Evolutionary conservation across 2,888 invertebrate genomes (phyloP).

Genomic region (Brachyopa scutellaris): DNA sequence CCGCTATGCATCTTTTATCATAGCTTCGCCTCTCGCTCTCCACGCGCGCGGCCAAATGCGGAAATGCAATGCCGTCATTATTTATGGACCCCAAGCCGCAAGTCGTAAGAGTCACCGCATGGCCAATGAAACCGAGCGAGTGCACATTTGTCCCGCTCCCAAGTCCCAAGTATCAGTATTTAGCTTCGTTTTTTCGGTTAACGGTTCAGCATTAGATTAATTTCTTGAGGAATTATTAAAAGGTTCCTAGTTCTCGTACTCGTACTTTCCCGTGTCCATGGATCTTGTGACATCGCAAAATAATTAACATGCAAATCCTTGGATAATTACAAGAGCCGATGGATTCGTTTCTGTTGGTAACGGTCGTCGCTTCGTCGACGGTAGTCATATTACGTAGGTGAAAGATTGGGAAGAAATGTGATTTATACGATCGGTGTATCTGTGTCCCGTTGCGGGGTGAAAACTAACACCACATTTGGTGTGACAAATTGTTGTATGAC

Average conservation of each 20-base stretch:
- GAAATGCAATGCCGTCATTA: slow-evolving; percentile 71
- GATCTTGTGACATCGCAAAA: slow-evolving; percentile 60
- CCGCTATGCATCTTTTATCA: slow-evolving; percentile 62
- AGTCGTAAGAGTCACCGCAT: slow-evolving; percentile 41
- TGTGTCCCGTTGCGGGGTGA: slow-evolving; percentile 11
- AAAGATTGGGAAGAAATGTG: slow-evolving; percentile 53
- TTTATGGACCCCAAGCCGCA: slow-evolving; percentile 61
- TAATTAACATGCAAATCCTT: slow-evolving; percentile 65
- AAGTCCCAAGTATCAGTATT: slow-evolving; percentile 10
- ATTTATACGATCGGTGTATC: slow-evolving; percentile 54
- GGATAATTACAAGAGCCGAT: slow-evolving; percentile 55
- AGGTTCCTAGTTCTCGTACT: slow-evolving; percentile 7
- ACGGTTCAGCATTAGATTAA: slow-evolving; percentile 67
- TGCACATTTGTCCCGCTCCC: slow-evolving; percentile 53
- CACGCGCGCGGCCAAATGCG: slow-evolving; percentile 49
- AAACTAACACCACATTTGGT: slow-evolving; percentile 57
- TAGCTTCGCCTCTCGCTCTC: slow-evolving; percentile 1
- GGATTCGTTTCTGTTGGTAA: background rate
- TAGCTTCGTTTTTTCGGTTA: slow-evolving; percentile 52
- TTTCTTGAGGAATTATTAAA: slow-evolving; percentile 69
- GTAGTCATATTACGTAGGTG: slow-evolving; percentile 32
- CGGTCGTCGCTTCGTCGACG: background rate
- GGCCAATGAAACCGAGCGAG: slow-evolving; percentile 51
- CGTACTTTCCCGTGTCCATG: slow-evolving; percentile 7
- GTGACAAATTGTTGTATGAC: slow-evolving; percentile 51